Evolutionary conservation across 2,113 vertebrate genomes (phyloP).

Genomic region (Mugil cephalus): DNA sequence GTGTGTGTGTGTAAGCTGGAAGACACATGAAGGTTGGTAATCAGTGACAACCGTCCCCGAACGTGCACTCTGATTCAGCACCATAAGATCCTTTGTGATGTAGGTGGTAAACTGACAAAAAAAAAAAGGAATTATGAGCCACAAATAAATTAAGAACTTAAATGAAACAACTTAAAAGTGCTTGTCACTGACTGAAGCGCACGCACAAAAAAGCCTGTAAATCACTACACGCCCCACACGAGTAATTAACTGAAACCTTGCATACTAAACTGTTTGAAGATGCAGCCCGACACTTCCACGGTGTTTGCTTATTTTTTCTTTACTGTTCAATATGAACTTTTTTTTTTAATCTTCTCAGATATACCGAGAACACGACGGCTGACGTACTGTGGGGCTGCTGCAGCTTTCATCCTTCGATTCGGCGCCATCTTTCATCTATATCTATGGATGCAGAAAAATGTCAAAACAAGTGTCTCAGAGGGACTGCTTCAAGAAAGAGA

Average conservation of each 20-base stretch:
- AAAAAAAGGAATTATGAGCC: slow-evolving; percentile 14
- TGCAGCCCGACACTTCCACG: slow-evolving; percentile 23
- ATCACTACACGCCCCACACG: slow-evolving; percentile 23
- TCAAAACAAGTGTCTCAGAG: slow-evolving; percentile 62
- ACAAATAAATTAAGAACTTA: slow-evolving; percentile 19
- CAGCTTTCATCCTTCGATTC: slow-evolving; percentile 61
- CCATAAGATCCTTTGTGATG: slow-evolving; percentile 45
- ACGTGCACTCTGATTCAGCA: slow-evolving; percentile 5
- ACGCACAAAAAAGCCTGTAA: slow-evolving; percentile 5
- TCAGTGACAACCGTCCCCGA: slow-evolving; percentile 4
- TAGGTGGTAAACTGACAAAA: slow-evolving; percentile 19
- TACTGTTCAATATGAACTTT: slow-evolving; percentile 36
- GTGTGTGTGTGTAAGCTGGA: slow-evolving; percentile 15
- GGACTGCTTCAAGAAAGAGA: slow-evolving; percentile 21
- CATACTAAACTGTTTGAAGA: slow-evolving; percentile 16
- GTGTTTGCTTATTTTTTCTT: slow-evolving; percentile 1
- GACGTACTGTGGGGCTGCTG: slow-evolving; percentile 31
- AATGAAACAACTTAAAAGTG: slow-evolving; percentile 24
- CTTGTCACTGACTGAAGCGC: slow-evolving; percentile 3
- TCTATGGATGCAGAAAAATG: slow-evolving; percentile 39
- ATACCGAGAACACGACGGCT: slow-evolving; percentile 59
- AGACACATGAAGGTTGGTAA: slow-evolving; percentile 22
- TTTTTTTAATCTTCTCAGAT: slow-evolving; percentile 49
- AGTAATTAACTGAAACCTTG: slow-evolving; percentile 48
- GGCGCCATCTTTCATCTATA: slow-evolving; percentile 64